These are phyloP conservation scores for Trachymyrmex septentrionalis DNA, from an alignment of 1,140 invertebrate species.

Conservation along the genomic window DNA sequence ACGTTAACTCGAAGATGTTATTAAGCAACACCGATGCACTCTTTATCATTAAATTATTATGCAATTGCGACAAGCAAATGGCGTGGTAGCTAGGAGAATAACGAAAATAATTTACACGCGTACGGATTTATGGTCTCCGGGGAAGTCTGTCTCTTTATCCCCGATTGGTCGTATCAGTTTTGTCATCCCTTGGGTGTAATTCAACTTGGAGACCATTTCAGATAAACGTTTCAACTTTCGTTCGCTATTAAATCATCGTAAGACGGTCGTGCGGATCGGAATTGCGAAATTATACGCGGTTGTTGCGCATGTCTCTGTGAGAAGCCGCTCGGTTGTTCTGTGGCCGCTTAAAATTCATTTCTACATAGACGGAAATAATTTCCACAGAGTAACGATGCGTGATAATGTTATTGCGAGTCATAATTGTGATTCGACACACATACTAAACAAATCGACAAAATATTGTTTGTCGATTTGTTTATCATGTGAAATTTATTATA, in stretches of 20 bases:
- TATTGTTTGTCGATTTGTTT: constrained; percentile 23
- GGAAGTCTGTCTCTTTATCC: constrained; percentile 57
- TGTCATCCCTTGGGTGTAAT: constrained; percentile 54
- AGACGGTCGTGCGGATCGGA: constrained; percentile 66
- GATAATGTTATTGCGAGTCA: constrained; percentile 20
- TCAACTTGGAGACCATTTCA: constrained; percentile 50
- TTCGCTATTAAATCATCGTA: constrained; percentile 72
- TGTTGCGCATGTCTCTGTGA: constrained; percentile 34
- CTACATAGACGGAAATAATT: constrained; percentile 60
- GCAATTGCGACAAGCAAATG: not conserved
- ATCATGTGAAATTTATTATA: constrained; percentile 21
- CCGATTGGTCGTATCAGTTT: constrained; percentile 46
- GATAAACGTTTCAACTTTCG: constrained; percentile 44
- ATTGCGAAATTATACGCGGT: constrained; percentile 30
- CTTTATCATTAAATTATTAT: not conserved
- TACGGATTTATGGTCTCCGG: constrained; percentile 40
- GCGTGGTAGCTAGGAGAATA: not conserved
- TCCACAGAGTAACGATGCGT: not conserved
- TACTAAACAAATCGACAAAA: not conserved
- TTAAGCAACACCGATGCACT: not conserved
- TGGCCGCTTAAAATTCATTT: constrained; percentile 58
- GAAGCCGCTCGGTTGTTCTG: constrained; percentile 44
- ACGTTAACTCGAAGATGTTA: not conserved
- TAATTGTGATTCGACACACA: constrained; percentile 29
- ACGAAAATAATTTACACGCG: constrained; percentile 54